Conservation (phyloP, 2,888 invertebrate genomes). For the Lasioglossum zephyrum region DNA sequence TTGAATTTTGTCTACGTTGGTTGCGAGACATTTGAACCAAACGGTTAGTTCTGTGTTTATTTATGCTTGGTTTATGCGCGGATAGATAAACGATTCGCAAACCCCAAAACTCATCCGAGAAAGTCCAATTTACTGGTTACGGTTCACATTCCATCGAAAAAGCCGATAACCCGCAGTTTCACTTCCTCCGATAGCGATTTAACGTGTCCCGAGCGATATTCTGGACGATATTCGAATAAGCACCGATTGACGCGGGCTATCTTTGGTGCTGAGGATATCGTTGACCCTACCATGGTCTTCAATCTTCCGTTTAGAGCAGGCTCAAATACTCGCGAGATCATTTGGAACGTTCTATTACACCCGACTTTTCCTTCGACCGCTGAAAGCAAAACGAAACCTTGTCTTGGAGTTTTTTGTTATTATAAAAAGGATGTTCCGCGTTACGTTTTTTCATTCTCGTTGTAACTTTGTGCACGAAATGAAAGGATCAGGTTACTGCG, state of each 20-base stretch:
- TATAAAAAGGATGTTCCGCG: not conserved
- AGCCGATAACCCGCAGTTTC: slow-evolving; percentile 66
- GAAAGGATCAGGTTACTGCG: slow-evolving; percentile 27
- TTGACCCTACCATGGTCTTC: not conserved
- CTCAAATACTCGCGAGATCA: not conserved
- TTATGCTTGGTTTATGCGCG: too few species aligned
- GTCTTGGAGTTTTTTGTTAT: not conserved
- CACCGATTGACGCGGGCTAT: not conserved
- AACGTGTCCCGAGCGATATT: slow-evolving; percentile 9
- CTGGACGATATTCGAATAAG: not conserved
- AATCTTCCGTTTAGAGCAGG: not conserved
- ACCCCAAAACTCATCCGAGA: slow-evolving; percentile 12
- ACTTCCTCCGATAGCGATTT: slow-evolving; percentile 63
- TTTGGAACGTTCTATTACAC: not conserved
- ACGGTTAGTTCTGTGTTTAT: too few species aligned
- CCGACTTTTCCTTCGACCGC: not conserved
- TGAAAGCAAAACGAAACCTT: not conserved
- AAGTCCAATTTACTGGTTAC: slow-evolving; percentile 16
- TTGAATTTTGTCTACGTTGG: not conserved
- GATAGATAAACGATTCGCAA: slow-evolving; percentile 13
- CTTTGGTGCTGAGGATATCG: slow-evolving; percentile 13
- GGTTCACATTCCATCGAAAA: slow-evolving; percentile 23
- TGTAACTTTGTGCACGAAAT: not conserved
- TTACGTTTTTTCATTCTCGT: not conserved
- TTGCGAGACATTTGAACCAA: not conserved